Base-by-base conservation (phyloP, 2,797 vertebrate genomes). In the Capromys pilorides region DNA sequence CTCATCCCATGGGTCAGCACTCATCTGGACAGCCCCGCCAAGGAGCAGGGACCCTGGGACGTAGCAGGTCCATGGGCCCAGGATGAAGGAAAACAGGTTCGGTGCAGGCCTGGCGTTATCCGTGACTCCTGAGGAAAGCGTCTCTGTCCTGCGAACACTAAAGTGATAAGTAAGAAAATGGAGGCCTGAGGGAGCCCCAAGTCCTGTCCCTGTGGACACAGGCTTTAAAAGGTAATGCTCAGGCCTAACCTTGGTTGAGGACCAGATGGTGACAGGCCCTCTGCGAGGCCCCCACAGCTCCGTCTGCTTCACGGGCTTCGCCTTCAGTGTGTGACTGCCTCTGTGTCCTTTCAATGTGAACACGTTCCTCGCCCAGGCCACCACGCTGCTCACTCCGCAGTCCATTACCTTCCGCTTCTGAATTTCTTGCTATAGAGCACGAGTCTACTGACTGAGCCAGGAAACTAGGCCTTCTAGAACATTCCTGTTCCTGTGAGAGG, bases 391-490 rank as follows among this genome's bases (percentile, higher is more conserved):
- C 82, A 77, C 12, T 8, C 4, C 12, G 19, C 54, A 71, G 19
- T 12, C 62, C 3, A 1, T 26, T 24, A 1, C 51, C 67, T 41
- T 59, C 83, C 88, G 85, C 80, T 87, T 66, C 36, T 18, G n/a
- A 79, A 94, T 51, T 64, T 71, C 62, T 62, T 78, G 9, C 59
- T 75, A 24, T 0, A 18, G 59, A 51, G 78, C 82, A 83, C 45
- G 54, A 92, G 24, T 75, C 64, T 49, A 49, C 12, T 26, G 49
- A 62, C 14, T 33, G 92, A 36, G 57, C 54, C 88, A 88, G 86
- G 67, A 79, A 96, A 67, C 36, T 12, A 54, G 62, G n/a, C 11
- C 13, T 28, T 61, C 62, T 79, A 79, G 73, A 83, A 91, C 45
- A 41, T 33, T 94, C 61, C 54, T 66, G 19, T 45, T 14, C 67